Percentiles rank a stretch among this genome's conserved stretches.
These are phyloP conservation scores for Osmerus eperlanus DNA, from an alignment of 2,113 vertebrate genomes.

Conservation along the genomic window DNA sequence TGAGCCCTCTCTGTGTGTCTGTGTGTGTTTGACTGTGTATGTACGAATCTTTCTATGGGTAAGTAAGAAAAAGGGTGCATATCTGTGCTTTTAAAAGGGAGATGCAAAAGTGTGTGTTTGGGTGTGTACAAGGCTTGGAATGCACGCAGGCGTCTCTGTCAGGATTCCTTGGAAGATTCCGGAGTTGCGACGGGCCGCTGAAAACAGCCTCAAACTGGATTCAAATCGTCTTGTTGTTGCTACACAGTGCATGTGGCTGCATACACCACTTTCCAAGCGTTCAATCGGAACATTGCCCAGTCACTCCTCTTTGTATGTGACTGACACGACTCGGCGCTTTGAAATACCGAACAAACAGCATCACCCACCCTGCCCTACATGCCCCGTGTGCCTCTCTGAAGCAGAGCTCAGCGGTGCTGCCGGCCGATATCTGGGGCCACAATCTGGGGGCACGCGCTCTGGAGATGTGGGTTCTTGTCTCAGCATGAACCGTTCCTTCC, in stretches of 20 bases:
- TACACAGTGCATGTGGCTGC: slow-evolving; percentile 44
- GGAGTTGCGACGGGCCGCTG: slow-evolving; percentile 38
- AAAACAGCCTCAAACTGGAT: slow-evolving; percentile 47
- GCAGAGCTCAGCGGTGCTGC: slow-evolving; percentile 30
- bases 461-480: slow-evolving; percentile 46
- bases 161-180: slow-evolving; percentile 43
- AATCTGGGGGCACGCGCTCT: slow-evolving; percentile 29
- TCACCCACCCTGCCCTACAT: slow-evolving; percentile 29
- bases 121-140: background rate
- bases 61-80: background rate
- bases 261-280: slow-evolving; percentile 49
- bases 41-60: background rate
- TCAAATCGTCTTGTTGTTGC: slow-evolving; percentile 62
- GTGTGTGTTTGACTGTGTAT: slow-evolving; percentile 13
- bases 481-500: slow-evolving; percentile 7
- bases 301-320: slow-evolving; percentile 46
- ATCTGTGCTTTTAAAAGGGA: slow-evolving; percentile 9
- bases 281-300: slow-evolving; percentile 54
- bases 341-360: slow-evolving; percentile 47
- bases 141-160: slow-evolving; percentile 23
- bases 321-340: slow-evolving; percentile 52
- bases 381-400: background rate
- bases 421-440: background rate
- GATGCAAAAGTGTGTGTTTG: slow-evolving; percentile 17
- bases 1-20: slow-evolving; percentile 49